Percentiles rank a stretch among this genome's conserved stretches.
phyloP scores from a whole-genome alignment of 2,888 invertebrate genomes.

The Pachydiplax longipennis region DNA sequence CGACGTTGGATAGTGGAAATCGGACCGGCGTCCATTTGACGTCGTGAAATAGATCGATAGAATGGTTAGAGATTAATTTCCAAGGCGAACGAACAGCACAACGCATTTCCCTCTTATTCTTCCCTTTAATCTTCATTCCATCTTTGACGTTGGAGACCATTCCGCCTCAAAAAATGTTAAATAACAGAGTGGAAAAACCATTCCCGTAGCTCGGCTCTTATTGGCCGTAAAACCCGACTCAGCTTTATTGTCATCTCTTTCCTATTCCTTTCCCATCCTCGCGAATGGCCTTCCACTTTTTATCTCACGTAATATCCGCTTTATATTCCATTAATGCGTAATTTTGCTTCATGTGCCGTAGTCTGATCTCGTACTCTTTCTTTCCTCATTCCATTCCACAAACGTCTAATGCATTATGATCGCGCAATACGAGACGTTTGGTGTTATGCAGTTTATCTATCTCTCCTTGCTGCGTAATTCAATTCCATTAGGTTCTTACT shows the following conservation, averaged over 20 bases:
- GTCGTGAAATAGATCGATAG: not conserved
- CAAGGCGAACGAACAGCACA: not conserved
- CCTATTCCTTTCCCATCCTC: not conserved
- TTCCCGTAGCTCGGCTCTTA: not conserved
- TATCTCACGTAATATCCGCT: not conserved
- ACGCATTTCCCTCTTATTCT: not conserved
- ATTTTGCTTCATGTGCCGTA: not conserved
- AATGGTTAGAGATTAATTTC: not conserved
- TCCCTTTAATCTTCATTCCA: not conserved
- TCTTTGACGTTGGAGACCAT: not conserved
- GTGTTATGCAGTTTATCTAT: too few relatives aligned
- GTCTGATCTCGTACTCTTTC: not conserved
- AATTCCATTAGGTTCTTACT: too few relatives aligned
- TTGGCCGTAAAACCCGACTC: not conserved
- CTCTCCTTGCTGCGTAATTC: too few relatives aligned
- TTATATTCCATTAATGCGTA: not conserved
- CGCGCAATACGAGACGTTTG: too few relatives aligned
- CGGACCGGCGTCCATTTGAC: not conserved
- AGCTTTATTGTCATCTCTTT: not conserved
- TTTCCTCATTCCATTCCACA: too few relatives aligned
- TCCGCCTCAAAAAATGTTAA: not conserved
- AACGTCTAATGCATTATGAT: too few relatives aligned
- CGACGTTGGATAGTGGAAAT: not conserved
- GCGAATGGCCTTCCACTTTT: not conserved
- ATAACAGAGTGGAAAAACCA: not conserved